Evolutionary conservation across 2,113 vertebrate species (phyloP).

Genomic region (Callospermophilus lateralis): DNA sequence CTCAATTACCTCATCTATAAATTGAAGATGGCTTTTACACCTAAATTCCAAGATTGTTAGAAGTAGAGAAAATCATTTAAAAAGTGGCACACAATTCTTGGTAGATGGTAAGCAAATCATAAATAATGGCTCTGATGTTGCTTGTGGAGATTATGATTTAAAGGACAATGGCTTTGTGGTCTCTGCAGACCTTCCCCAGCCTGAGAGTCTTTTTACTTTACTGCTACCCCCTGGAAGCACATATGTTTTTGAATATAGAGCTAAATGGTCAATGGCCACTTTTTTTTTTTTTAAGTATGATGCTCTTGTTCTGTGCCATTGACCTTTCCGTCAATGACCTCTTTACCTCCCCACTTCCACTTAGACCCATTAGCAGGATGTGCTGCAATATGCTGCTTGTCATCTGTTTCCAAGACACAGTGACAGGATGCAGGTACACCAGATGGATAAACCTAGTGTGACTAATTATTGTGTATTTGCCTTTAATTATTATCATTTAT

Average conservation of each 20-base stretch:
- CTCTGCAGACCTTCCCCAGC: background rate
- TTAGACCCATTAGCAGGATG: conserved; percentile 89
- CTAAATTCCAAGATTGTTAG: background rate
- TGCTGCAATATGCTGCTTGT: conserved; percentile 91
- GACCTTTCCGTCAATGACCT: conserved; percentile 81
- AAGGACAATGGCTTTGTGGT: background rate
- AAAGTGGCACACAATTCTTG: background rate
- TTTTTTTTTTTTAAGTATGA: conserved; percentile 13
- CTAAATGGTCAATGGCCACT: conserved; percentile 60
- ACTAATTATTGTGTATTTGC: conserved; percentile 96
- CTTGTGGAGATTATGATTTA: background rate
- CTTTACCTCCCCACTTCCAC: conserved; percentile 84
- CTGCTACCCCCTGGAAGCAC: conserved; percentile 37
- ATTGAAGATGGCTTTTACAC: background rate
- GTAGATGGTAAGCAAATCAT: background rate
- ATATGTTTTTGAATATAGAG: conserved; percentile 67
- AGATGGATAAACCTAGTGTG: conserved; percentile 96
- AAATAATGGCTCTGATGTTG: background rate
- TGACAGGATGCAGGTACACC: conserved; percentile 92
- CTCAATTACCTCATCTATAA: background rate
- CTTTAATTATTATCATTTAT: conserved; percentile 97
- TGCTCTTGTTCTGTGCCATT: conserved; percentile 56
- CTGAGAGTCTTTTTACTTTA: conserved; percentile 12
- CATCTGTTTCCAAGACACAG: conserved; percentile 91
- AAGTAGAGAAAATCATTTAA: background rate